Base-by-base conservation (phyloP, 2,888 invertebrate species). In the Lathronympha strigana region DNA sequence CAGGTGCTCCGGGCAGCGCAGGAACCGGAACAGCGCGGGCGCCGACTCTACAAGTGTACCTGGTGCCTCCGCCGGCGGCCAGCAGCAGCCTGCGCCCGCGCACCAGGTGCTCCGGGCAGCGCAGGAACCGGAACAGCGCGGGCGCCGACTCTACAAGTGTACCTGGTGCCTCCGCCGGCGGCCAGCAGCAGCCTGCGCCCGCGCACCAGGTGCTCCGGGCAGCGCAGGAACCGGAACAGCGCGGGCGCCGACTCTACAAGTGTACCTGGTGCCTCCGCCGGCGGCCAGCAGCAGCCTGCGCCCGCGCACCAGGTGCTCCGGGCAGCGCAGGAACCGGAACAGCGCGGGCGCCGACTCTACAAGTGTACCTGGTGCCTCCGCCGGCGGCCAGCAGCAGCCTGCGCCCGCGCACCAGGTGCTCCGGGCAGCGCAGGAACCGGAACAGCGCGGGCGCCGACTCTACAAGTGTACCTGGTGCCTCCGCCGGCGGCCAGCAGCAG, bases 21-120 rank as follows among this genome's bases (percentile, higher is more conserved):
- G 94, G 85, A 99, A 98, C 66, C 96, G 94, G 88, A 99, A 98
- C 76, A 97, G 89, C n/a, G n/a, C n/a, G n/a, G n/a, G n/a, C n/a
- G n/a, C n/a, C n/a, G n/a, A n/a, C n/a, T n/a, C n/a, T n/a, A n/a
- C n/a, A n/a, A n/a, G n/a, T n/a, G n/a, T n/a, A 28, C 28, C 28
- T 28, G 28, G 28, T 28, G 28, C 28, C 28, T 28, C 28, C 0
- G 98, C 98, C 0, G 96, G 95, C 0, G 97, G 88, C 86, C 77
- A 90, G 83, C 4, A 90, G 79, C 33, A 90, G 74, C 0, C 87
- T 58, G 0, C 90, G 54, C 0, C 85, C 87, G 0, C 75, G 36
- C 3, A 84, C 82, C 11, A 99, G 94, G 86, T 96, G 97, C 84
- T 99, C 99, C 0, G 98, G 98, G 80, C 97, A 96, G 50, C 96